Base-by-base conservation (phyloP, 35 echinoderm and acorn worm species). In the Strongylocentrotus purpuratus region DNA sequence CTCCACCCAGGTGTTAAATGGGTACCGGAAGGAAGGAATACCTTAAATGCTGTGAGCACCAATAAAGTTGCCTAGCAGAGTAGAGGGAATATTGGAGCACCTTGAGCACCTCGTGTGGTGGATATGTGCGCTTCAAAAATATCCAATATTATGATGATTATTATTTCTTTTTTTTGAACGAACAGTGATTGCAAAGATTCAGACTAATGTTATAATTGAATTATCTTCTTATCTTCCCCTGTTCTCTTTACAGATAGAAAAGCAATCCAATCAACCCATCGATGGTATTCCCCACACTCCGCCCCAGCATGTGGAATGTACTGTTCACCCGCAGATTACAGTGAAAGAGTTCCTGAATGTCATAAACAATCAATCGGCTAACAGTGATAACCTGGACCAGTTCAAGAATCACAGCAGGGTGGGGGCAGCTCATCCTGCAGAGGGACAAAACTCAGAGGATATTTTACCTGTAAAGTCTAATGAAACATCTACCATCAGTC, bases 261-360 rank as follows among this genome's bases (percentile, higher is more conserved):
- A 31, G 31, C 87, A 45, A 46, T 33, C 32, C 9, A 18, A 33
- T 45, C 87, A 89, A 89, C 87, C 87, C 20, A 9, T 46, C 4
- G 33, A 89, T 9, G 11, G 20, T 35, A 89, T 89, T 89, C 87
- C 45, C 90, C 96, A 90, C 46, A 33, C 48, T 9, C 95, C 94
- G 5, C 94, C 95, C 11, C 96, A 98, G 61, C 97, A 98, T 87
- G 95, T 98, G 31, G 93, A 96, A 33, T 96, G 97, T 50, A 98
- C 94, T 11, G 95, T 98, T 50, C 86, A 96, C 94, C 97, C 97
- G 31, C 92, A 96, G 45, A 98, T 98, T 28, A 96, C 97, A 95
- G 94, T 96, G 59, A 47, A 94, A 94, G 96, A 98, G 78, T 98
- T 98, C 85, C 58, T 98, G 15, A 61, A 94, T 85, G 94, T 96